A percentile compares a stretch with the other conserved stretches of the same genome.
phyloP scores from a whole-genome alignment of 1,140 invertebrate genomes.

The Euschistus heros region DNA sequence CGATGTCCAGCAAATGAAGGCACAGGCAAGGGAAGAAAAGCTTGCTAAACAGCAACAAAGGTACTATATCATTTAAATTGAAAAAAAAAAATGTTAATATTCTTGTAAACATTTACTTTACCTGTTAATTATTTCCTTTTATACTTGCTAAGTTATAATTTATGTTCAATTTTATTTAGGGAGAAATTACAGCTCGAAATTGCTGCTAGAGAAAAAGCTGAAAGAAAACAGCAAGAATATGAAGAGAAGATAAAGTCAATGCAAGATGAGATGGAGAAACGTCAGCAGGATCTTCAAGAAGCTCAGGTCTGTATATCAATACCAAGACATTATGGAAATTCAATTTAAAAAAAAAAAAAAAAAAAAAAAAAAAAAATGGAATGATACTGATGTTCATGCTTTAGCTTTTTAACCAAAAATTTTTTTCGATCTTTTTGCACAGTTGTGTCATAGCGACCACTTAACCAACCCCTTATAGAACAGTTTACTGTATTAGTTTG shows the following conservation, averaged over 20 bases:
- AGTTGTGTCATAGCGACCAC: too few species aligned
- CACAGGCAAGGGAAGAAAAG: conserved; percentile 89
- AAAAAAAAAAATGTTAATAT: neutral
- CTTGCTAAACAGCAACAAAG: conserved; percentile 85
- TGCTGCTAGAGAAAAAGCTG: conserved; percentile 85
- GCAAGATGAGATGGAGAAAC: conserved; percentile 82
- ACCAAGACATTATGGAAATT: too few species aligned
- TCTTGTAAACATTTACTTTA: neutral
- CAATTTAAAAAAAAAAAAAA: too few species aligned
- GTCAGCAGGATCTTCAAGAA: conserved; percentile 70
- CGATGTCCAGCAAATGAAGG: conserved; percentile 98
- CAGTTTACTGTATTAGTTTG: too few species aligned
- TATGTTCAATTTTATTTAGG: conserved; percentile 37
- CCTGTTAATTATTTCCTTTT: neutral
- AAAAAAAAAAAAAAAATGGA: too few species aligned
- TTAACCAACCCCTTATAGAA: too few species aligned
- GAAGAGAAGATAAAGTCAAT: conserved; percentile 76
- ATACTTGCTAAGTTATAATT: conserved; percentile 17
- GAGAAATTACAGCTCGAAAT: conserved; percentile 85
- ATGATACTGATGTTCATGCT: too few species aligned
- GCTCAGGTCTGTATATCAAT: conserved; percentile 46
- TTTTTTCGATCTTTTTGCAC: too few species aligned
- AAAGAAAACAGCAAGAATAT: conserved; percentile 92
- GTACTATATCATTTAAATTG: conserved; percentile 28
- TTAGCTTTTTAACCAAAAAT: too few species aligned